Evolutionary conservation across 2,888 invertebrate genomes (phyloP), one percentile per base, ranked within the genome.

Genomic region (Drosophila affinis): DNA sequence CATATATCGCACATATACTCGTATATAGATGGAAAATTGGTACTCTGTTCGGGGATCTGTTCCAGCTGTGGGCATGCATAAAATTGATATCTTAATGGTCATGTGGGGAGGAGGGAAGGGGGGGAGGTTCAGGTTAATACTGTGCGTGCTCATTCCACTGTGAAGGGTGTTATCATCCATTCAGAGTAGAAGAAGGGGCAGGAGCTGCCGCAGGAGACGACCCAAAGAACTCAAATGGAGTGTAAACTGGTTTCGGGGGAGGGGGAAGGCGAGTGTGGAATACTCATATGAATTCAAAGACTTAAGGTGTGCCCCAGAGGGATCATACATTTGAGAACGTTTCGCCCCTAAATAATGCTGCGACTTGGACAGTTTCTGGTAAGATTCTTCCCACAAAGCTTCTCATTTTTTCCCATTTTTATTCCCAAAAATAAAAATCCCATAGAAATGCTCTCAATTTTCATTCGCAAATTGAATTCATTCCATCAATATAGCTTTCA

Each of bases 21-120:
- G 55, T n/a, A 55, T 72, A 71, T 71, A 62, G 56, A 32, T 47
- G 62, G 56, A 54, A 56, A 62, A 54, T 46, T 63, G 72, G 53
- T 48, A 48, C 51, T 55, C 51, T 55, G 61, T 60, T 49, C 45
- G 70, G 71, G 67, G 68, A 68, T 68, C 68, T 71, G 59, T 69
- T 54, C 62, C 44, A 56, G 69, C 69, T 78, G 75, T 75, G 76
- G 73, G 81, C 76, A 76, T 73, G 83, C 78, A 80, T 83, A 70
- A 77, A 77, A 75, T 65, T 75, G 75, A 81, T 76, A 81, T 68
- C 72, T 77, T 78, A 83, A 81, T 83, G 64, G 79, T 39, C 45
- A 44, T 56, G 9, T 9, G 47, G 27, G 48, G 51, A 27, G 18
- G 9, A 14, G 45, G 27, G 3, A 21, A 48, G 34, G 39, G 21